phyloP scores from a whole-genome alignment of 2,888 invertebrate genomes.

The Acrocera orbiculus region DNA sequence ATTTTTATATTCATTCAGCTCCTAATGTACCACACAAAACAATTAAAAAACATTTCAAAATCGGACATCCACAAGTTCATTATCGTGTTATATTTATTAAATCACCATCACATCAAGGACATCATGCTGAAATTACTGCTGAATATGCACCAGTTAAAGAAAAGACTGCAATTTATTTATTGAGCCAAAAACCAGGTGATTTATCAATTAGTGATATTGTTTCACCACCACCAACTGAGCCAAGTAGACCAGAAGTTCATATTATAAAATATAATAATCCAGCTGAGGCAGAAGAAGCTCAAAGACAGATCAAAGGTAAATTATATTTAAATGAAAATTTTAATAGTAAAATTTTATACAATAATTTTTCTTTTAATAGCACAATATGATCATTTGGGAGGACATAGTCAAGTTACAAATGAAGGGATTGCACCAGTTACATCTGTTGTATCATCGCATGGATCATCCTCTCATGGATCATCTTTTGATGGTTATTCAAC shows the following conservation, averaged over 20 bases:
- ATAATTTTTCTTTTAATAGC: conserved; percentile 12
- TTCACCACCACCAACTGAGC: conserved; percentile 11
- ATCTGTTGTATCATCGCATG: conserved; percentile 23
- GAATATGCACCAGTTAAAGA: conserved; percentile 12
- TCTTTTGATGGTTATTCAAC: too few relatives aligned
- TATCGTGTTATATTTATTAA: conserved; percentile 30
- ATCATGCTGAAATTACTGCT: conserved; percentile 5
- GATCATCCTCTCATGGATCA: too few relatives aligned
- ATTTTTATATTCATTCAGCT: conserved; percentile 25
- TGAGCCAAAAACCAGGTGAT: conserved; percentile 12
- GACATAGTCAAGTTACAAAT: conserved; percentile 22
- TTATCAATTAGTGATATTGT: conserved; percentile 7
- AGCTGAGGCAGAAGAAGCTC: conserved; percentile 12
- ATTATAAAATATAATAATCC: conserved; percentile 14
- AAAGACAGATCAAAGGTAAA: conserved; percentile 12
- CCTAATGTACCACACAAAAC: conserved; percentile 23
- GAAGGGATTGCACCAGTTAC: conserved; percentile 22
- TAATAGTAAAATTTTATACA: neutral
- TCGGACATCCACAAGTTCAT: conserved; percentile 24
- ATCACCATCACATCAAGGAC: conserved; percentile 18
- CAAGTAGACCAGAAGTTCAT: conserved; percentile 14
- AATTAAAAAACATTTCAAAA: conserved; percentile 19
- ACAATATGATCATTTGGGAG: conserved; percentile 26
- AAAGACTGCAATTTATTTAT: conserved; percentile 15
- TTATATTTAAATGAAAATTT: neutral